Evolutionary conservation across 2,113 vertebrate species (phyloP), one percentile per base, ranked within the genome.

Genomic region (Ctenomys sociabilis): DNA sequence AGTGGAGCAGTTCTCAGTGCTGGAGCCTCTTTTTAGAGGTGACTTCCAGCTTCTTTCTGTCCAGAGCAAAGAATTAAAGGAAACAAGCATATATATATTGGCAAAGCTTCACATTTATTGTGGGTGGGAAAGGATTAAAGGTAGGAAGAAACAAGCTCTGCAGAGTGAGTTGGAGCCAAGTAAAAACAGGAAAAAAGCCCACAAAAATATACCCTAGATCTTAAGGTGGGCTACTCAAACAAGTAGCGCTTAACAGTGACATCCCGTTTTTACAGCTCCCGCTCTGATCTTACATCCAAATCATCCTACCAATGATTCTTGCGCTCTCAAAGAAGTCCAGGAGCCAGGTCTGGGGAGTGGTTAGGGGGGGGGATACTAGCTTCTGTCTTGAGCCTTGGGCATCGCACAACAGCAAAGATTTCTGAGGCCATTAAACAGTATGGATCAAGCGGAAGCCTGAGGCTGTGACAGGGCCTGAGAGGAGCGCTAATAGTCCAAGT

Each of bases 341-440:
- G 3, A 1, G 28, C 43, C 8, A 13, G 40, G 75, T 16, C 32
- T 32, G 43, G 43, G 43, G 28, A 8, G 45, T 28, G 37, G 32
- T 11, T 37, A 22, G 26, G 26, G 7, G 1, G 8, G 6, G 6
- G 32, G 7, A 49, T 7, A 1, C 43, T 49, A 3, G 7, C 43
- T 17, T 45, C 73, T 17, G 75, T 40, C 40, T 49, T 32, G 19
- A 75, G 45, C 32, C 35, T 22, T 14, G 30, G 11, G 37, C 75
- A 12, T 90, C 85, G 14, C 16, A 16, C 54, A 57, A 16, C 54
- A 57, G 54, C 54, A 90, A 57, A 83, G 54, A 54, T 37, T 32
- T 54, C 75, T 54, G 45, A 88, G 77, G 57, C 11, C 85, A 83
- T 63, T 78, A 88, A 64, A 64, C 2, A 4, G 24, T 21, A 2